These are phyloP conservation scores for Margaritifera margaritifera DNA, from an alignment of 2,888 invertebrate genomes.

Conservation along the genomic window DNA sequence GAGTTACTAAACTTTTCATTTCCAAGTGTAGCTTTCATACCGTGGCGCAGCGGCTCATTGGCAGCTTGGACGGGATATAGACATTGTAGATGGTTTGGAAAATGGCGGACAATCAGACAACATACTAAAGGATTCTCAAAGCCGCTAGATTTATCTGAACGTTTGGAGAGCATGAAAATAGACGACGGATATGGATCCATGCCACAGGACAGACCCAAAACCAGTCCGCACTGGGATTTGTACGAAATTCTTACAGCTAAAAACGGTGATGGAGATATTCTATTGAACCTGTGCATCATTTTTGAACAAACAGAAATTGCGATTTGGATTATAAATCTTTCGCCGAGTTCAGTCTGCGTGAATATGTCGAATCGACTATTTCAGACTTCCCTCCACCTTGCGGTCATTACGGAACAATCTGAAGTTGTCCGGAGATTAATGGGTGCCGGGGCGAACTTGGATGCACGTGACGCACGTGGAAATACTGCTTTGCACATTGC, in stretches of 20 bases:
- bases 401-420: constrained; percentile 23
- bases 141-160: too few relatives aligned
- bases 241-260: background rate
- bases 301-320: constrained; percentile 5
- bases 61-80: too few relatives aligned
- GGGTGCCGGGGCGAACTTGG: constrained; percentile 22
- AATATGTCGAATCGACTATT: constrained; percentile 15
- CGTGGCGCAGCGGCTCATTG: too few relatives aligned
- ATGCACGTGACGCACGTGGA: constrained; percentile 27
- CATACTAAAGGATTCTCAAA: too few relatives aligned
- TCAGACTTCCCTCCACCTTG: constrained; percentile 28
- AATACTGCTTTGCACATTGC: constrained; percentile 34
- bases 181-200: too few relatives aligned
- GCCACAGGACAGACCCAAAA: too few relatives aligned
- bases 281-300: constrained; percentile 11
- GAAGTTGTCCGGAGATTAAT: constrained; percentile 16
- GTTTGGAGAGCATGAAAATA: too few relatives aligned
- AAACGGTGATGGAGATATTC: constrained; percentile 21
- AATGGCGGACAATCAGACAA: too few relatives aligned
- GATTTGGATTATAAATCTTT: constrained; percentile 10
- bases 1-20: too few relatives aligned
- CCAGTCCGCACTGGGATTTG: too few relatives aligned
- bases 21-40: too few relatives aligned
- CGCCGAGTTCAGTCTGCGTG: constrained; percentile 5
- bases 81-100: too few relatives aligned